phyloP scores from a whole-genome alignment of 2,888 invertebrate species.

The Taenaris catops region DNA sequence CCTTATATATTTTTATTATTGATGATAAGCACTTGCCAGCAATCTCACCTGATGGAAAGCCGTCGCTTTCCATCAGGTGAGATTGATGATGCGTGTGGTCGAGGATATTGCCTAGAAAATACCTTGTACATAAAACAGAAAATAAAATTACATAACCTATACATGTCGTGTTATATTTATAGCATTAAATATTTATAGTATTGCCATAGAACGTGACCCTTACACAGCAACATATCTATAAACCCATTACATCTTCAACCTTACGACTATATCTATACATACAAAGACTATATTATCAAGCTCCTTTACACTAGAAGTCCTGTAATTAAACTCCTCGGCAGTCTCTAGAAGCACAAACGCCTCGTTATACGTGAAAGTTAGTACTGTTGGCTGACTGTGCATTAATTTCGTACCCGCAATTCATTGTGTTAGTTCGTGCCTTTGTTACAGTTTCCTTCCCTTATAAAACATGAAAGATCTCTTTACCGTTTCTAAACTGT shows the following conservation, averaged over 20 bases:
- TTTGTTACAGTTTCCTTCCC: conserved; percentile 11
- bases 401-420: conserved; percentile 5
- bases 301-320: conserved; percentile 40
- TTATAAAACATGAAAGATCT: too few relatives aligned
- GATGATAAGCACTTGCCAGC: too few relatives aligned
- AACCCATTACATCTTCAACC: conserved; percentile 24
- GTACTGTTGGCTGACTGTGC: conserved; percentile 6
- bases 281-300: conserved; percentile 4
- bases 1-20: too few relatives aligned
- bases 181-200: not conserved
- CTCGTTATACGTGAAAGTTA: conserved; percentile 9
- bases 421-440: conserved; percentile 8
- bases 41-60: too few relatives aligned
- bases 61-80: too few relatives aligned
- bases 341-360: conserved; percentile 20
- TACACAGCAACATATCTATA: conserved; percentile 4
- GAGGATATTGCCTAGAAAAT: too few relatives aligned
- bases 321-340: conserved; percentile 54
- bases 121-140: too few relatives aligned
- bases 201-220: not conserved
- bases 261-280: conserved; percentile 18
- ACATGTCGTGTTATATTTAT: too few relatives aligned
- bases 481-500: too few relatives aligned
- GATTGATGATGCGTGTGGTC: too few relatives aligned
- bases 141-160: too few relatives aligned